These are phyloP conservation scores for Agonopterix subpropinquella DNA, from an alignment of 2,888 invertebrate genomes.

Conservation along the genomic window DNA sequence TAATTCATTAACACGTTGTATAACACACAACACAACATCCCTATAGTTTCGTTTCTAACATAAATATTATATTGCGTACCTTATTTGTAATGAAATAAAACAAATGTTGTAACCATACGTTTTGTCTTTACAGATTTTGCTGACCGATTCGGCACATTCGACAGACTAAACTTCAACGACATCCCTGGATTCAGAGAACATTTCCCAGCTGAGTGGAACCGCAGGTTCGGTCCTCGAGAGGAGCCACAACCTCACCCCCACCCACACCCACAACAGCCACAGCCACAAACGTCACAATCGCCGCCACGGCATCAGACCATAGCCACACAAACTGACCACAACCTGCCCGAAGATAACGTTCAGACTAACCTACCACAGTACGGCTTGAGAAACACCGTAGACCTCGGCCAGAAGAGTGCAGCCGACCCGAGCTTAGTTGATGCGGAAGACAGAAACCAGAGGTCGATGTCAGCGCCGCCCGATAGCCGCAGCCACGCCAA, in stretches of 20 bases:
- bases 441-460: slow-evolving; percentile 77
- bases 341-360: slow-evolving; percentile 31
- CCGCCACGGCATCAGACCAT: slow-evolving; percentile 44
- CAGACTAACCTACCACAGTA: slow-evolving; percentile 75
- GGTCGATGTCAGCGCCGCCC: slow-evolving; percentile 89
- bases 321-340: slow-evolving; percentile 59
- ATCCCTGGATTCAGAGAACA: slow-evolving; percentile 70
- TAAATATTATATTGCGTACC: too few species aligned
- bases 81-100: background rate
- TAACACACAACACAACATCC: too few species aligned
- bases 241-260: slow-evolving; percentile 32
- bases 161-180: slow-evolving; percentile 72
- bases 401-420: slow-evolving; percentile 82
- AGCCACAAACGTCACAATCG: slow-evolving; percentile 23
- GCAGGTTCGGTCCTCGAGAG: slow-evolving; percentile 50
- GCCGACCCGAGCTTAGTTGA: slow-evolving; percentile 67
- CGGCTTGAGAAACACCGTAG: slow-evolving; percentile 85
- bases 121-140: slow-evolving; percentile 63
- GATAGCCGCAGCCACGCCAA: slow-evolving; percentile 57
- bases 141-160: slow-evolving; percentile 66
- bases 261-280: slow-evolving; percentile 15
- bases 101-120: slow-evolving; percentile 34
- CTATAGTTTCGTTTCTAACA: too few species aligned
- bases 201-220: slow-evolving; percentile 63
- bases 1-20: too few species aligned